These are phyloP conservation scores for Siniperca chuatsi DNA, from an alignment of 2,113 vertebrate species.

Conservation along the genomic window DNA sequence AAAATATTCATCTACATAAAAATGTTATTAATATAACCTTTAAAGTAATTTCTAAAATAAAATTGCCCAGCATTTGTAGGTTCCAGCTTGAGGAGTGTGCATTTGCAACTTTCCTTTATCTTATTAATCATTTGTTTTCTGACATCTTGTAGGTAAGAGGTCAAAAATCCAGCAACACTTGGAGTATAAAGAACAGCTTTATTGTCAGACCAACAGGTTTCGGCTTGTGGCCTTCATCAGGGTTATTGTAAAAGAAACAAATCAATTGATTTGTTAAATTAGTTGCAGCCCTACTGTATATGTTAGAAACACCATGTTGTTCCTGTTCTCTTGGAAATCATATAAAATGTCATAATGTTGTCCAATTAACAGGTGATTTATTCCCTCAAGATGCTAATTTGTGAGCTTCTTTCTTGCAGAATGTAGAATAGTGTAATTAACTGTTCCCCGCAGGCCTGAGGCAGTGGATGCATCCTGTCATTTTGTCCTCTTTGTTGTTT, in stretches of 20 bases:
- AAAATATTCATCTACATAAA: too few relatives aligned
- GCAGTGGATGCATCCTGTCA: not conserved
- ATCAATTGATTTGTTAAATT: not conserved
- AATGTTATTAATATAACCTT: too few relatives aligned
- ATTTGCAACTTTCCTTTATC: too few relatives aligned
- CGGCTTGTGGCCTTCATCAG: too few relatives aligned
- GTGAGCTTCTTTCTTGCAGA: not conserved
- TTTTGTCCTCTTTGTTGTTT: conserved; percentile 8
- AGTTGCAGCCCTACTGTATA: not conserved
- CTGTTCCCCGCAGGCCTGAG: conserved; percentile 10
- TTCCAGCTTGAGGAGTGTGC: too few relatives aligned
- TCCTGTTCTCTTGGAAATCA: not conserved
- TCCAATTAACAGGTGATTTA: conserved; percentile 5
- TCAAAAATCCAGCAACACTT: too few relatives aligned
- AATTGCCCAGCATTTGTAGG: too few relatives aligned
- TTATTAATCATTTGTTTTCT: not conserved
- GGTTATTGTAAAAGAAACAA: not conserved
- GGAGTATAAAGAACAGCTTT: too few relatives aligned
- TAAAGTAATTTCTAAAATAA: not conserved
- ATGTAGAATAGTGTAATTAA: not conserved
- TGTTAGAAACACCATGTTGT: not conserved
- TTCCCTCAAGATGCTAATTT: conserved; percentile 23
- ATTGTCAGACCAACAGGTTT: too few relatives aligned
- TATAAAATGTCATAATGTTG: not conserved
- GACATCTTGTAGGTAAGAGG: not conserved